A percentile compares a stretch with the other conserved stretches of the same genome.
These are phyloP conservation scores for Lacerta bilineata DNA, from an alignment of 2,797 vertebrate species.

Conservation along the genomic window DNA sequence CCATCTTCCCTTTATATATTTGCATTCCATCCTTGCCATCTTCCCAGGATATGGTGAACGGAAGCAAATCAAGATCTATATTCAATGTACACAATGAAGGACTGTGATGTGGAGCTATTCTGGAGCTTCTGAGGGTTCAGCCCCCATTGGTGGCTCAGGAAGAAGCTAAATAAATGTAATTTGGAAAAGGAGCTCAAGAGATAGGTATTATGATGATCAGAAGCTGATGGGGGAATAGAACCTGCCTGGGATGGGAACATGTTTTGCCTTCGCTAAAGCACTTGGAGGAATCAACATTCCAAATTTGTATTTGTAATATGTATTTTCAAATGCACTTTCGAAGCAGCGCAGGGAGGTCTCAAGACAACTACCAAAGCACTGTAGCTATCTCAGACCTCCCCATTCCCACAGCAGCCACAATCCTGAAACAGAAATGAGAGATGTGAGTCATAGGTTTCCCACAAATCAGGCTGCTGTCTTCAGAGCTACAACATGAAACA, in stretches of 20 bases:
- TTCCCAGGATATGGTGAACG: background rate
- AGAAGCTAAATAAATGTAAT: background rate
- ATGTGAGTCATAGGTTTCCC: background rate
- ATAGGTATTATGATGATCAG: background rate
- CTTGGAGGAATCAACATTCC: background rate
- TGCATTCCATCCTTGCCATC: background rate
- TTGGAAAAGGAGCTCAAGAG: background rate
- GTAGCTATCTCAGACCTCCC: background rate
- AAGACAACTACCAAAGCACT: background rate
- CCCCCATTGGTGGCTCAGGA: background rate
- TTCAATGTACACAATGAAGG: background rate
- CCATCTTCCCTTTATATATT: background rate
- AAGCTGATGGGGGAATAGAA: background rate
- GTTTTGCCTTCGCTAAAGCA: too few relatives aligned
- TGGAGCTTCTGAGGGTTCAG: background rate
- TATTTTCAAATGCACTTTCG: background rate
- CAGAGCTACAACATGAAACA: background rate
- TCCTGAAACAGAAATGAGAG: slow-evolving; percentile 11
- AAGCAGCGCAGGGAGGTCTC: slow-evolving; percentile 5
- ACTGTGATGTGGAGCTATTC: background rate
- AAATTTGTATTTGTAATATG: background rate
- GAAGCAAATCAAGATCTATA: background rate
- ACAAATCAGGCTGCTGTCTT: background rate
- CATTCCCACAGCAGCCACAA: slow-evolving; percentile 11
- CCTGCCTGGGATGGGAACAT: background rate